Base-by-base conservation (phyloP, 2,888 invertebrate species). In the Taenaris catops region DNA sequence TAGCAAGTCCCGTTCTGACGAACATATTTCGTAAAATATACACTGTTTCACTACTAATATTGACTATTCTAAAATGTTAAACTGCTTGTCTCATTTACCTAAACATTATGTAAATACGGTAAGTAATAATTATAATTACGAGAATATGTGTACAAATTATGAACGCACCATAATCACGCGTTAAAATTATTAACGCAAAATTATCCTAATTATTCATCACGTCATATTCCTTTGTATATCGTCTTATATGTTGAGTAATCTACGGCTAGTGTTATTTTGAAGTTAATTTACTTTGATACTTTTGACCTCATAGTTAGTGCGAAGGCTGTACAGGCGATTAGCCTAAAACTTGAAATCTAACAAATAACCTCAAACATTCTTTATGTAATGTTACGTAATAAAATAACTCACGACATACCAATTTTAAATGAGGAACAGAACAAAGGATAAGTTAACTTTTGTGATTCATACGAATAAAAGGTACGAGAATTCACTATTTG, bases 271-370 rank as follows among this genome's bases (percentile, higher is more conserved):
- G 31, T 23, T 7, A 31, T 29, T 36, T 20, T 28, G 28, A 23
- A 16, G 41, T 34, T 38, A 41, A 41, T 41, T 41, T 26, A 26
- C 38, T 38, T 34, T 33, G 26, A 34, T 41, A 41, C 50, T 44
- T 45, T 38, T 42, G 48, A 55, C 51, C 53, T 48, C 35, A 40
- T 38, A 41, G 45, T 44, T 32, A 39, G 28, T 26, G 28, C 42
- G 63, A 70, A 69, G 67, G 69, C 56, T 64, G 50, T 44, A 49
- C 24, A 34, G 48, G 40, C 48, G 48, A 66, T 69, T 65, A 67
- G 53, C 52, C 48, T 62, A 58, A 61, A 66, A 58, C 51, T 43
- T 43, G 42, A 41, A 41, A 38, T 29, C 34, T 34, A 36, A 40
- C 34, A 43, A 39, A 41, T 36, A 21, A 36, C 32, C 21, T 25